A percentile compares a stretch with the other conserved stretches of the same genome.
Conservation (phyloP, 2,797 vertebrate species). For the Lophotriccus pileatus region DNA sequence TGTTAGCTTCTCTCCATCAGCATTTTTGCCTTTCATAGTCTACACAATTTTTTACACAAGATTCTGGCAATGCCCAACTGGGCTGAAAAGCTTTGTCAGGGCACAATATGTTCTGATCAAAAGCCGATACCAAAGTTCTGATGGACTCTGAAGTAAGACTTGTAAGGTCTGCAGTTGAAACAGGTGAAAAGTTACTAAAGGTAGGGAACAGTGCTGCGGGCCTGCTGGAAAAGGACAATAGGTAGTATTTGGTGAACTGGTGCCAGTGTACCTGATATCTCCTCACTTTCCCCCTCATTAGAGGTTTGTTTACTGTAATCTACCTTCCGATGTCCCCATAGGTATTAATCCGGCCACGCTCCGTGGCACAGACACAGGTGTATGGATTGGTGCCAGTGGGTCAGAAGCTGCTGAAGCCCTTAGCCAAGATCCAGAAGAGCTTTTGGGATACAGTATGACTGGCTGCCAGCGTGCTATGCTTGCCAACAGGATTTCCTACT, state of each 20-base stretch:
- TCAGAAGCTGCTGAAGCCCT: constrained; percentile 91
- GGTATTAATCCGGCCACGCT: constrained; percentile 86
- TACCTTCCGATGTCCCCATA: constrained; percentile 23
- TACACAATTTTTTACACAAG: neutral
- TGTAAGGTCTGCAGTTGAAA: neutral
- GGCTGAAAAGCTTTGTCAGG: neutral
- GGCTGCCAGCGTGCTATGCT: constrained; percentile 97
- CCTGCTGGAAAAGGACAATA: neutral
- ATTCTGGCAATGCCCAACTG: neutral
- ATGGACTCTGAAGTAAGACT: neutral
- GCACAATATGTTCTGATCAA: neutral
- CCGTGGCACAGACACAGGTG: constrained; percentile 88
- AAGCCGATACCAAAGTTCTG: neutral
- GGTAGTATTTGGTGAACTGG: neutral
- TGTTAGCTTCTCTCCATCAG: neutral
- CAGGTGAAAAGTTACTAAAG: neutral
- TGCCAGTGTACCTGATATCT: neutral
- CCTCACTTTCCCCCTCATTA: neutral
- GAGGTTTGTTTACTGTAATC: neutral
- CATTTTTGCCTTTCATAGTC: neutral
- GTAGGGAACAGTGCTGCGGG: neutral
- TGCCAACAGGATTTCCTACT: constrained; percentile 96
- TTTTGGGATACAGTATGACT: constrained; percentile 96
- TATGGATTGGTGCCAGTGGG: constrained; percentile 93
- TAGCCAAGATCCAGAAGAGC: constrained; percentile 90